These are phyloP conservation scores for Rhabdomys pumilio DNA, from an alignment of 2,797 vertebrate species.

Conservation along the genomic window DNA sequence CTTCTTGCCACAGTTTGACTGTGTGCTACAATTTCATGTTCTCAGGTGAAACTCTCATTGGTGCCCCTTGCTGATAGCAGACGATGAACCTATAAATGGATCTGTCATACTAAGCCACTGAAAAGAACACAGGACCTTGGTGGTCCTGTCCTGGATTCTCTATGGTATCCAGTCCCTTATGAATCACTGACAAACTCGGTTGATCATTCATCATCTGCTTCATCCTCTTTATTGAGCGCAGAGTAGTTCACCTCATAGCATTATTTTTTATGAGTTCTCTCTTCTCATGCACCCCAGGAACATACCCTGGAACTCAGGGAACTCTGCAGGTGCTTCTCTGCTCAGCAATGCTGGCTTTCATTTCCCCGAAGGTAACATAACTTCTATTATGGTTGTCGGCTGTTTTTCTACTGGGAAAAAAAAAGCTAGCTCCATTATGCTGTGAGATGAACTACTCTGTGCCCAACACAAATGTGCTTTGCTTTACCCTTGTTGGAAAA, in stretches of 20 bases:
- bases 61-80: background rate
- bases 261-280: background rate
- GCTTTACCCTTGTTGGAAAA: background rate
- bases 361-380: background rate
- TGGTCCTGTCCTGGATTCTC: background rate
- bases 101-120: background rate
- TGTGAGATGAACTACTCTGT: too few relatives aligned
- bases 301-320: accelerated
- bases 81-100: background rate
- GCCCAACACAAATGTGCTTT: background rate
- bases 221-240: background rate
- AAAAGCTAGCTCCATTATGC: background rate
- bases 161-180: background rate
- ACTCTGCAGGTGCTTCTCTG: too few relatives aligned
- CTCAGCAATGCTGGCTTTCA: background rate
- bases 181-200: background rate
- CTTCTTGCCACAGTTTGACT: background rate
- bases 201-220: background rate
- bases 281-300: background rate
- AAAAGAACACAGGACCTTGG: background rate
- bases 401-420: background rate
- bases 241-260: background rate
- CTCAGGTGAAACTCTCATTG: background rate
- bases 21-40: conserved; percentile 7
- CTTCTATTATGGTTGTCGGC: background rate